Base-by-base conservation (phyloP, 2,888 invertebrate species). In the Bhutanitis thaidina region DNA sequence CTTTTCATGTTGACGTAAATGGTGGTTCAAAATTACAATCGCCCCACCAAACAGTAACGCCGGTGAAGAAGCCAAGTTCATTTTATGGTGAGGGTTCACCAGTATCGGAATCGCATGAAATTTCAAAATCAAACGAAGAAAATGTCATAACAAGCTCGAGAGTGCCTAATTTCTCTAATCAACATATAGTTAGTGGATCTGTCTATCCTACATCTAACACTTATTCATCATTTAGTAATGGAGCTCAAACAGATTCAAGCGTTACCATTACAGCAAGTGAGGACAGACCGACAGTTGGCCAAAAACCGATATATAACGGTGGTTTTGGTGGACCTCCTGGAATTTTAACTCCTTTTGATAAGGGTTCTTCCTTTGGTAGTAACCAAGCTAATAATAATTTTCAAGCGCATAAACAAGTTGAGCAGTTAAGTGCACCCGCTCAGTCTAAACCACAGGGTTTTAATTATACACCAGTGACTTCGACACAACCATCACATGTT, bases 321-420 rank as follows among this genome's bases (percentile, higher is more conserved):
- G 71, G 74, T 0, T 79, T 80, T 55, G 78, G 77, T 14, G 80
- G 70, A 14, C 55, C 58, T 43, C 49, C 56, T 3, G 54, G 51
- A 13, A 29, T 55, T 13, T 53, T 57, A 20, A 53, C 38, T 25
- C 56, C 53, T 14, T 35, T 55, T 37, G 55, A 32, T 48, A 53
- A 37, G 48, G 52, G 10, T 37, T 29, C 15, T 30, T 38, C 30
- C 34, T 41, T 15, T 46, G 52, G 25, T 12, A 25, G 7, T 38
- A 37, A 3, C 10, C 3, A 27, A 27, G 27, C 27, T 5, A 1
- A 8, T 27, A 20, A 36, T 36, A 15, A 5, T 27, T 37, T 36
- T 7, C 27, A 14, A 15, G 15, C 15, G 15, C 7, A 48, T 27
- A 16, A 37, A 14, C 36, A 35, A 13, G 29, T 10, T 20, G 30